Percentiles rank a stretch among this genome's conserved stretches.
These are phyloP conservation scores for Drosophila parvula DNA, from an alignment of 1,140 invertebrate genomes.

Conservation along the genomic window DNA sequence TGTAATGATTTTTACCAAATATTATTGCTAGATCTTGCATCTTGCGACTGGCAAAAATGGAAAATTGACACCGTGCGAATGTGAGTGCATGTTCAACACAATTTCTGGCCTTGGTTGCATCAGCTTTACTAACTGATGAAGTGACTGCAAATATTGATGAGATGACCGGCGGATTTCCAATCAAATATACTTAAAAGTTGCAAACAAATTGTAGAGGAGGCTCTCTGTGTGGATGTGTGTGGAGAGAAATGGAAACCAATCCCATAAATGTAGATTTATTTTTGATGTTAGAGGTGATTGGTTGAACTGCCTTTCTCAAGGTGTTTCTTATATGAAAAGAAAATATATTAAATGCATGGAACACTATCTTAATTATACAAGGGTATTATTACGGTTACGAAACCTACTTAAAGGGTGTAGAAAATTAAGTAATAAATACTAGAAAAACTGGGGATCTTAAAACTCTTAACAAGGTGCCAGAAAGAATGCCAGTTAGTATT, in stretches of 20 bases:
- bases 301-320: too few species aligned
- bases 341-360: too few species aligned
- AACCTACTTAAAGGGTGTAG: too few species aligned
- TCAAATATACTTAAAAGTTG: conserved; percentile 7
- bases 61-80: neutral
- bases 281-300: neutral
- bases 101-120: conserved; percentile 33
- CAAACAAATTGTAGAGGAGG: conserved; percentile 11
- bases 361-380: too few species aligned
- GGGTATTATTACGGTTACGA: too few species aligned
- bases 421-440: too few species aligned
- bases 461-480: neutral
- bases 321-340: too few species aligned
- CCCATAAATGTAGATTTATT: conserved; percentile 7
- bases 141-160: conserved; percentile 38
- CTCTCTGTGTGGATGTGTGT: neutral
- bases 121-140: conserved; percentile 14
- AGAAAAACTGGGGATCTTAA: neutral
- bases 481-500: neutral
- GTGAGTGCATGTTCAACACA: neutral
- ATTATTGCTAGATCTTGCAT: conserved; percentile 9
- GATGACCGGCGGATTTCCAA: conserved; percentile 21
- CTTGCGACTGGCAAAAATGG: neutral
- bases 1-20: conserved; percentile 27
- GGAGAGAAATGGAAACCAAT: neutral